phyloP scores from a whole-genome alignment of 1,140 invertebrate species.

The Aradophagus sp. region DNA sequence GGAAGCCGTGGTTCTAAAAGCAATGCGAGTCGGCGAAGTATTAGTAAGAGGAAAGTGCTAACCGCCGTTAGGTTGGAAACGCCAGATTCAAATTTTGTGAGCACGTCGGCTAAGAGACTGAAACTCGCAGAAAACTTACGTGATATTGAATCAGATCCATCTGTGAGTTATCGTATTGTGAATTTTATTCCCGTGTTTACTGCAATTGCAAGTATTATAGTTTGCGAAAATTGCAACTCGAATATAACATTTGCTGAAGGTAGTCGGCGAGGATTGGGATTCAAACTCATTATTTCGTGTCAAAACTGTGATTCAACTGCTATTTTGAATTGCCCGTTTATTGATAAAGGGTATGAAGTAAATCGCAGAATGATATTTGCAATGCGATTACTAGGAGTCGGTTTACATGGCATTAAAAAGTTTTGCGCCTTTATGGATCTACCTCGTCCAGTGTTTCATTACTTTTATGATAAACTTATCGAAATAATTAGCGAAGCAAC shows the following conservation, averaged over 20 bases:
- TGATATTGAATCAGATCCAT: constrained; percentile 21
- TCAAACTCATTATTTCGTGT: constrained; percentile 28
- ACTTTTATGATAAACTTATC: constrained; percentile 27
- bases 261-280: constrained; percentile 1
- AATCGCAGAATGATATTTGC: constrained; percentile 42
- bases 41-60: too few species aligned
- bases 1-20: background rate
- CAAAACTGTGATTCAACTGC: constrained; percentile 19
- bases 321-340: constrained; percentile 33
- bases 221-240: background rate
- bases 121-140: constrained; percentile 15
- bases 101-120: constrained; percentile 11
- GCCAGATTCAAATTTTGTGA: constrained; percentile 14
- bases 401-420: constrained; percentile 27
- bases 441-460: constrained; percentile 20
- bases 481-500: constrained; percentile 16
- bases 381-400: constrained; percentile 33
- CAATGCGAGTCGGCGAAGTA: constrained; percentile 5
- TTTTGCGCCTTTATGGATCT: constrained; percentile 36
- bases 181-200: constrained; percentile 2
- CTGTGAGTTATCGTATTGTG: constrained; percentile 7
- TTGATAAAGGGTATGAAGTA: constrained; percentile 42
- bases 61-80: constrained; percentile 4
- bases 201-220: too few species aligned
- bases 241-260: constrained; percentile 35